phyloP scores from a whole-genome alignment of 2,888 invertebrate genomes.

The Chalcosyrphus nemorum region DNA sequence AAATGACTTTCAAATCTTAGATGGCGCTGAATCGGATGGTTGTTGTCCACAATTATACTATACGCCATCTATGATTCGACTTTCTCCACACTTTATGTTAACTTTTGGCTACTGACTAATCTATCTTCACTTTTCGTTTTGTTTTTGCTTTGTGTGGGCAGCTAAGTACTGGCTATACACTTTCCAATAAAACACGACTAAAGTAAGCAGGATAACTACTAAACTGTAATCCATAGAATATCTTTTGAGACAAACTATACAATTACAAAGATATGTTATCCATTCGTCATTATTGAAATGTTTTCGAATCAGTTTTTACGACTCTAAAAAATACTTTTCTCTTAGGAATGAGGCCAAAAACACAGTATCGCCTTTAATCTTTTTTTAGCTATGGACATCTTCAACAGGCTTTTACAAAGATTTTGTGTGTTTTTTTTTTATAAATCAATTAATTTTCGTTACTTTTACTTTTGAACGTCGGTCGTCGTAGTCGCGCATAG shows the following conservation, averaged over 20 bases:
- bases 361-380: not conserved
- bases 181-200: too few species aligned
- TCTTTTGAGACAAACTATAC: not conserved
- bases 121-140: too few species aligned
- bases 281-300: not conserved
- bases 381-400: not conserved
- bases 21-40: too few species aligned
- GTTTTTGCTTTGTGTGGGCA: too few species aligned
- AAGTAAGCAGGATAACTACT: too few species aligned
- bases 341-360: slow-evolving; percentile 3
- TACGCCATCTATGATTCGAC: too few species aligned
- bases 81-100: too few species aligned
- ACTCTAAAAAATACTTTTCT: not conserved
- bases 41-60: too few species aligned
- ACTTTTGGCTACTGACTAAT: too few species aligned
- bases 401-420: not conserved
- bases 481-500: not conserved
- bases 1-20: too few species aligned
- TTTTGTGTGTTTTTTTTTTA: slow-evolving; percentile 1
- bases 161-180: too few species aligned
- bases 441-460: slow-evolving; percentile 51
- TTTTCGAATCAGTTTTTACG: not conserved
- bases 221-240: too few species aligned
- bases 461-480: slow-evolving; percentile 68
- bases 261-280: not conserved